A percentile compares a stretch with the other conserved stretches of the same genome.
Evolutionary conservation across 2,113 vertebrate species (phyloP).

Genomic region (Nycticorax nycticorax): DNA sequence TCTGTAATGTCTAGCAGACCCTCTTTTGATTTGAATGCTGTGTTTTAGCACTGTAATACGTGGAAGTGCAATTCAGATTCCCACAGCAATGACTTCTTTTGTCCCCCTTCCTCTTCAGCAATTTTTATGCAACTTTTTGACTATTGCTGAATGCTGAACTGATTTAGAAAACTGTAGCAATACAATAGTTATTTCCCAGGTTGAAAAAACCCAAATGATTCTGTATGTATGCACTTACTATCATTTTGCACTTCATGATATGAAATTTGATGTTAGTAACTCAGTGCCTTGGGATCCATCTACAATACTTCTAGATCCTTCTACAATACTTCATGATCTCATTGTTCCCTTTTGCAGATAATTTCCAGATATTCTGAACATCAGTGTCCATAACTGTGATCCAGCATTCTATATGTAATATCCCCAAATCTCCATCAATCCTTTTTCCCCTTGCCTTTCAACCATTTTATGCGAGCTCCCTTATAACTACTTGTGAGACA

Average conservation of each 20-base stretch:
- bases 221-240: neutral
- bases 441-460: neutral
- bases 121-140: neutral
- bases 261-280: neutral
- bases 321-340: neutral
- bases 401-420: neutral
- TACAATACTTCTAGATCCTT: neutral
- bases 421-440: neutral
- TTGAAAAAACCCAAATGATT: neutral
- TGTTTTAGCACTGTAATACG: neutral
- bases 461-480: fast-evolving
- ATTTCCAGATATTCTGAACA: neutral
- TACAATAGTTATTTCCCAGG: neutral
- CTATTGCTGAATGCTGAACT: neutral
- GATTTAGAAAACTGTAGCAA: neutral
- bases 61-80: neutral
- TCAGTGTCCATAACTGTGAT: neutral
- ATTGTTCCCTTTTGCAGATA: neutral
- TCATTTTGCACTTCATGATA: neutral
- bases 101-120: neutral
- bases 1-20: neutral
- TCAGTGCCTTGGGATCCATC: neutral
- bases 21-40: neutral
- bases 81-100: neutral
- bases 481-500: neutral